Base-by-base conservation (phyloP, 2,888 invertebrate genomes). In the Chaetogeoica ovagalla region DNA sequence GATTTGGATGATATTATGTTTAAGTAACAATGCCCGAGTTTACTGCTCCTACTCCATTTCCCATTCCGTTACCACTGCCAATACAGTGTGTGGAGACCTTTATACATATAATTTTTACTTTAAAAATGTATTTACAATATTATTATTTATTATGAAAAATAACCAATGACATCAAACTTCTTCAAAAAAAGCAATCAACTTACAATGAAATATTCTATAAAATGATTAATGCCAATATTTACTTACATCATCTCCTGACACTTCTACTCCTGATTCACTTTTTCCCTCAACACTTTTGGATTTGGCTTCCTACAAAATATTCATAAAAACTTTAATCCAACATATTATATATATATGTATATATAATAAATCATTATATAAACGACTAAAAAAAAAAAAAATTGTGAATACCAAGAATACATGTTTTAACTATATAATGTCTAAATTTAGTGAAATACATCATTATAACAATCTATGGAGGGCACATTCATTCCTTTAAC, bases 211-310 rank as follows among this genome's bases (percentile, higher is more conserved):
- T 19, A 19, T 19, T 55, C 19, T 55, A 7, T 55, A 55, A 69
- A 57, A 57, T 39, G 39, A 57, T 4, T 39, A 39, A n/a, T 57
- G n/a, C 15, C n/a, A 8, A 11, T 23, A 68, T 48, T 48, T 48
- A 79, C 79, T 79, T 71, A 79, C 79, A 79, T 79, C 69, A 77
- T 52, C 55, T 21, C 70, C 70, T 13, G 70, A 21, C 23, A 52
- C 37, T 60, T 77, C 76, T 60, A 39, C 60, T 69, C 60, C 77
- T 13, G 69, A 70, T 63, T 55, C 70, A 63, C 65, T 71, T 68
- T 68, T 76, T 68, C 52, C 68, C 8, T 76, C 76, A 43, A 48
- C 60, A 69, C 39, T 68, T 79, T 79, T 71, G 4, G 79, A 79
- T 43, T 79, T 79, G 71, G 57, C 57, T 15, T 79, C 79, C 79